Base-by-base conservation (phyloP, 2,113 vertebrate genomes). In the Indicator maculatus region DNA sequence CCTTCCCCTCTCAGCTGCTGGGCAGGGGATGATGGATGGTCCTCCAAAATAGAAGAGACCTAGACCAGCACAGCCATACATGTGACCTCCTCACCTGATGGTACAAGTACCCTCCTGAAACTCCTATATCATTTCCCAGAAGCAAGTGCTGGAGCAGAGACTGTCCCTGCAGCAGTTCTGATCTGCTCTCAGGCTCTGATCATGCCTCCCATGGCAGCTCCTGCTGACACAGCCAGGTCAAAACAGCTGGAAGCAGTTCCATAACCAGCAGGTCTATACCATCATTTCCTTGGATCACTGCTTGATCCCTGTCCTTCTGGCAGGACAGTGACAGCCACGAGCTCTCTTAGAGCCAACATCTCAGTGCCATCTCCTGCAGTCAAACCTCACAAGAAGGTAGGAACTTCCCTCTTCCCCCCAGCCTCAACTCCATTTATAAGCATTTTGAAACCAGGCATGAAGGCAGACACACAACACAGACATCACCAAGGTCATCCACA, bases 401-500 rank as follows among this genome's bases (percentile, higher is more conserved):
- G 60, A 79, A 76, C 38, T 64, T 55, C 19, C 69, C 74, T n/a
- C 24, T 58, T 65, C 53, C 78, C 72, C 78, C 80, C 92, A 92
- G 78, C 45, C 93, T 92, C 88, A 80, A 45, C 65, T 94, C 90
- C 88, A 86, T 61, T 85, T 13, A 81, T 33, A 88, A 94, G 52
- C 63, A 87, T 82, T 89, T 82, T 66, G 61, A 94, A 78, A 72
- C 66, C 76, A 90, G 53, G 59, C 64, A 74, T 38, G 87, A 93
- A 84, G 71, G 72, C 77, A 56, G 86, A 90, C 76, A 93, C 69
- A 95, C 73, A 84, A 90, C 38, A 82, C 56, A 66, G 24, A 93
- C 89, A 67, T 92, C 80, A 76, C 44, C 89, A 88, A 95, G 95
- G 95, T 96, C 86, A 96, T 96, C 95, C 97, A 97, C 90, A 97